A percentile compares a stretch with the other conserved stretches of the same genome.
phyloP scores from a whole-genome alignment of 2,113 vertebrate species.

The Sapajus apella region DNA sequence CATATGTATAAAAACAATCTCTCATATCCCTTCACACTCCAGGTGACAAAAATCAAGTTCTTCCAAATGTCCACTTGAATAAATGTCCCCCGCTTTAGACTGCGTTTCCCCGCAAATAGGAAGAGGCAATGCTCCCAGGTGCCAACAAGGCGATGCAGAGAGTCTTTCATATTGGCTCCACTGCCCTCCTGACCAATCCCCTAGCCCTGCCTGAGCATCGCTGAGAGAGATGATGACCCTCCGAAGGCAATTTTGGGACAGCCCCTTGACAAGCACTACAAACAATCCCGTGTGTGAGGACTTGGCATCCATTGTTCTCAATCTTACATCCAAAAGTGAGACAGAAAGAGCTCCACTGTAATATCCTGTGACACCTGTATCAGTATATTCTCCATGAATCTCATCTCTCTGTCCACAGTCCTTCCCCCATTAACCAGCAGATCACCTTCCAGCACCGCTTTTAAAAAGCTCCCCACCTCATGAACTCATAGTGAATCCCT shows the following conservation, averaged over 20 bases:
- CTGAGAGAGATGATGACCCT: background rate
- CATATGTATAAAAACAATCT: background rate
- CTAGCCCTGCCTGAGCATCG: background rate
- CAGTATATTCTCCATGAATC: background rate
- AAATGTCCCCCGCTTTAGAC: too few relatives aligned
- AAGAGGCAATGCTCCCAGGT: background rate
- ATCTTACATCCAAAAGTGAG: background rate
- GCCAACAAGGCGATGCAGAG: too few relatives aligned
- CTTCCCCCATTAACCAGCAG: background rate
- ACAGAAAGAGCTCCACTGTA: background rate
- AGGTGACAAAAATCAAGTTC: background rate
- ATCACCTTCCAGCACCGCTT: background rate
- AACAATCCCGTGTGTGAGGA: background rate
- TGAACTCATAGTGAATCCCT: background rate
- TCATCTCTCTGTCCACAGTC: background rate
- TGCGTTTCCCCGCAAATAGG: background rate
- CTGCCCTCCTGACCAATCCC: rapidly evolving
- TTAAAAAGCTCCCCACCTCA: background rate
- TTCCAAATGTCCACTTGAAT: background rate
- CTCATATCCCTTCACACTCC: background rate
- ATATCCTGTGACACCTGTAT: background rate
- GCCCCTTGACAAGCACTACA: background rate
- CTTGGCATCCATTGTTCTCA: background rate
- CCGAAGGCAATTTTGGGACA: background rate
- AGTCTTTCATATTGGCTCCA: rapidly evolving